Base-by-base conservation (phyloP, 1,140 invertebrate species). In the Heliconius congener region DNA sequence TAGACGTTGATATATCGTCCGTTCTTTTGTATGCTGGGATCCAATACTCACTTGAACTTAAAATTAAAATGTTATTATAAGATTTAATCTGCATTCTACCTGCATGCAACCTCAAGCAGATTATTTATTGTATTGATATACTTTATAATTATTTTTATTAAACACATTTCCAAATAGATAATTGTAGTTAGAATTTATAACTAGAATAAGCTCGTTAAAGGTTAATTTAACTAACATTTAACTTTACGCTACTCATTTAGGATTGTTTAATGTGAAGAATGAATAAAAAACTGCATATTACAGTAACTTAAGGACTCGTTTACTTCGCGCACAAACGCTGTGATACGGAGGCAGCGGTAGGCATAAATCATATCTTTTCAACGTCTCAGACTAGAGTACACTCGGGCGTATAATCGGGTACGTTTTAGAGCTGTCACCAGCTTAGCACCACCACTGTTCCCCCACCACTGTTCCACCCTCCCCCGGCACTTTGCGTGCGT, bases 381-480 rank as follows among this genome's bases (percentile, higher is more conserved):
- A 83, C 84, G 85, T 86, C 85, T 90, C 83, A 74, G 80, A 74
- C 76, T 86, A 86, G 85, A 91, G 89, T 89, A 92, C 90, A 90
- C 90, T 93, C 87, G 77, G 87, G 80, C 83, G 90, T 90, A 91
- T 93, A 93, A 93, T 92, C 92, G 87, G 91, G 87, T 89, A 87
- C 87, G 87, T 93, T 93, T 93, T 91, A 93, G 93, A 77, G 76
- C 76, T 88, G 88, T 90, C 90, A 91, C 85, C 88, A 85, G 91
- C 92, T 94, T 92, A 93, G 87, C 87, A 75, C 84, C 84, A 76
- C 86, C 84, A 74, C 86, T 84, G 74, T 79, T 13, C 82, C 78
- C 84, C 77, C 23, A 23, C 23, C 23, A 23, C 23, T 23, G 79
- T 18, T 80, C 79, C 73, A 66, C 81, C 80, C 37, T 78, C 74